Evolutionary conservation across 2,113 vertebrate genomes (phyloP).

Genomic region (Pteronura brasiliensis): DNA sequence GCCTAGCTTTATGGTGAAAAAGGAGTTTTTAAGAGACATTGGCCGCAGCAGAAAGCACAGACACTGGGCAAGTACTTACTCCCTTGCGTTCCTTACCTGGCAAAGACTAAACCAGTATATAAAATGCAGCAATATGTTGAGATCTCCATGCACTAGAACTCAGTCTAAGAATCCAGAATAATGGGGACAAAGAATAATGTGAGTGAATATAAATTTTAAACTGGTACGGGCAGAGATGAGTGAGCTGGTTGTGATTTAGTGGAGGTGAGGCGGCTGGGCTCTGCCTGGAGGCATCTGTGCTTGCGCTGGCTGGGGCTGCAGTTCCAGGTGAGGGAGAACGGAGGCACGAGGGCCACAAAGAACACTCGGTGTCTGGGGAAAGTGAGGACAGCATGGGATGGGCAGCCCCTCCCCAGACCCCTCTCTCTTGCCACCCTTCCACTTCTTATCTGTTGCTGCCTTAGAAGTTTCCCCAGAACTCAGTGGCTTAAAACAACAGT

Average conservation of each 20-base stretch:
- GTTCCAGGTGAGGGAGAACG: not conserved
- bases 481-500: not conserved
- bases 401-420: not conserved
- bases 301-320: no score
- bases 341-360: not conserved
- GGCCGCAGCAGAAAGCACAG: not conserved
- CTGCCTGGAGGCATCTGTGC: no score
- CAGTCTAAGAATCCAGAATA: not conserved
- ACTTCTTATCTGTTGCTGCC: not conserved
- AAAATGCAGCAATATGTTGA: not conserved
- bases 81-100: not conserved
- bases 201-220: not conserved
- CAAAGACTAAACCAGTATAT: not conserved
- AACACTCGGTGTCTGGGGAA: fast-evolving
- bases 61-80: not conserved
- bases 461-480: not conserved
- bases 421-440: not conserved
- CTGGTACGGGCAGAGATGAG: not conserved
- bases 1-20: not conserved
- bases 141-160: not conserved
- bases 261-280: not conserved
- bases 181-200: not conserved
- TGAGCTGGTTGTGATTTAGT: not conserved
- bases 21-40: not conserved
- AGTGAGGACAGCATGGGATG: not conserved